Conservation (phyloP, 2,888 invertebrate genomes). For the Epistrophe eligans region DNA sequence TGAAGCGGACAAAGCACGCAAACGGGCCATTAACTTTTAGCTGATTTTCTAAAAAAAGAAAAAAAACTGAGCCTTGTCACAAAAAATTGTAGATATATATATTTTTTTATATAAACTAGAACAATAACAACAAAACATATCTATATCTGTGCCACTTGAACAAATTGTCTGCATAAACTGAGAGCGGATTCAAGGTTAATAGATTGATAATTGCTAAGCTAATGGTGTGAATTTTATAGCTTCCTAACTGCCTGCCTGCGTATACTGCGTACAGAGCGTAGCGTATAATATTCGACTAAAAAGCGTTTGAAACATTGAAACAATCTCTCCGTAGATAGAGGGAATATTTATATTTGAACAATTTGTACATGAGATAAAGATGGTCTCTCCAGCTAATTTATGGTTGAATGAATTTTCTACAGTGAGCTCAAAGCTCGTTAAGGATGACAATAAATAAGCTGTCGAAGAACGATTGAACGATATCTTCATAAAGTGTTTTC, state of each 20-base stretch:
- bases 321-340: not conserved
- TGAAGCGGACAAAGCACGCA: constrained; percentile 46
- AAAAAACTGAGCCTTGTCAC: constrained; percentile 1
- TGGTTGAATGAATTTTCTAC: constrained; percentile 7
- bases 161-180: constrained; percentile 58
- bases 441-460: constrained; percentile 14
- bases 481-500: constrained; percentile 6
- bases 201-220: constrained; percentile 61
- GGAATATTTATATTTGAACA: constrained; percentile 7
- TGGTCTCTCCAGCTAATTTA: constrained; percentile 11
- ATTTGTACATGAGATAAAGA: constrained; percentile 15
- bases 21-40: constrained; percentile 50
- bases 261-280: no score
- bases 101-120: no score
- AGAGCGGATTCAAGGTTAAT: constrained; percentile 58
- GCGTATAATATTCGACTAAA: not conserved
- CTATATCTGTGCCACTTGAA: constrained; percentile 34
- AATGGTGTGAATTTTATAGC: constrained; percentile 47
- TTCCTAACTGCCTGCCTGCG: not conserved
- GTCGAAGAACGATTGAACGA: not conserved
- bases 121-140: constrained; percentile 5
- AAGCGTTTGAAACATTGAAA: not conserved
- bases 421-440: not conserved
- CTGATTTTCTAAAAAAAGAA: constrained; percentile 14
- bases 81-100: not conserved